These are phyloP conservation scores for Lasiommata megera DNA, from an alignment of 2,888 invertebrate species.

Conservation along the genomic window DNA sequence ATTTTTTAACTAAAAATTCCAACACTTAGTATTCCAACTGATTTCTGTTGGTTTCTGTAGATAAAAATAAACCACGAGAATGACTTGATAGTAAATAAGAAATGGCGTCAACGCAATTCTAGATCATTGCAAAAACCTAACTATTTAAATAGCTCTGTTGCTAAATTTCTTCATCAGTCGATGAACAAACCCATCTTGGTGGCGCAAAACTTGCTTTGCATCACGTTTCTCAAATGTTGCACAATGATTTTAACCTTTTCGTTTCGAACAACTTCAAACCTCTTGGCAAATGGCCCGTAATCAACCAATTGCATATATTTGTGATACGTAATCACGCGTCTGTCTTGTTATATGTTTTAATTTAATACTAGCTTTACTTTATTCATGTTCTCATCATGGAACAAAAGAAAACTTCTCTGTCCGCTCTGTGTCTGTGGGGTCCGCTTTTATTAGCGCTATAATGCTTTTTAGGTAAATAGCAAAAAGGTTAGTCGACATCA, in stretches of 20 bases:
- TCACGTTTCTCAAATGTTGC: background rate
- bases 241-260: slow-evolving; percentile 3
- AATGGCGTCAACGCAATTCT: background rate
- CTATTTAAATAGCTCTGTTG: background rate
- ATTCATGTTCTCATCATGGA: too few relatives aligned
- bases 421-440: too few relatives aligned
- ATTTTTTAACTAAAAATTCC: too few relatives aligned
- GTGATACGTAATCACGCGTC: background rate
- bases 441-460: too few relatives aligned
- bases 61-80: too few relatives aligned
- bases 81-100: background rate
- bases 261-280: background rate
- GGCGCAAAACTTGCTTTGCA: background rate
- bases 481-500: too few relatives aligned
- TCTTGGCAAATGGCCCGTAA: background rate
- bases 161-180: background rate
- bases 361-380: background rate
- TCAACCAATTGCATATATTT: background rate
- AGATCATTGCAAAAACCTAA: background rate
- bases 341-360: background rate
- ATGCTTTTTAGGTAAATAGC: too few relatives aligned
- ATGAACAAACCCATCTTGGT: background rate
- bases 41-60: too few relatives aligned
- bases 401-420: too few relatives aligned
- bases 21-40: too few relatives aligned